Percentiles rank a stretch among this genome's conserved stretches.
These are phyloP conservation scores for Poeciliopsis prolifica DNA, from an alignment of 2,113 vertebrate species.

Conservation along the genomic window DNA sequence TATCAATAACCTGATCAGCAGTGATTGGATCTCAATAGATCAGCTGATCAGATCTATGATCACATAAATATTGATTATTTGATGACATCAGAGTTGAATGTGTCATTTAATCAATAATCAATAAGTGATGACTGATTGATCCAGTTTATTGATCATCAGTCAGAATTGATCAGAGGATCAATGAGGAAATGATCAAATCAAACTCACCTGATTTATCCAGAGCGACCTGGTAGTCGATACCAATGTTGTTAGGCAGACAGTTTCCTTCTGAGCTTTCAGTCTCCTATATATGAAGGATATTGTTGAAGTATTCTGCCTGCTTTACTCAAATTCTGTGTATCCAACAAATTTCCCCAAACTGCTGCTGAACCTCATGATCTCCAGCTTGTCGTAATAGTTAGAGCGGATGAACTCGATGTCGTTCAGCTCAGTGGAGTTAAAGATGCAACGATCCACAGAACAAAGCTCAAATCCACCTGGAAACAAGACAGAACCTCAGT, in stretches of 20 bases:
- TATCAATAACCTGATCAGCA: no score
- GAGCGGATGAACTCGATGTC: background rate
- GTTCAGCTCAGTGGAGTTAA: constrained; percentile 49
- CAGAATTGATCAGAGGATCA: no score
- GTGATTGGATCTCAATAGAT: no score
- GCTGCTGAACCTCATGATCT: constrained; percentile 6
- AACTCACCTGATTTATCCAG: constrained; percentile 57
- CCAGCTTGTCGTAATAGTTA: constrained; percentile 7
- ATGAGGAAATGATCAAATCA: no score
- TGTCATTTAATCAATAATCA: no score
- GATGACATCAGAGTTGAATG: no score
- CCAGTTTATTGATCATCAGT: no score
- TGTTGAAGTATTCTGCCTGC: fast-evolving
- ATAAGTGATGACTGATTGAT: no score
- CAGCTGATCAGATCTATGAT: no score
- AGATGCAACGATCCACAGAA: no score
- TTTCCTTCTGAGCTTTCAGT: background rate
- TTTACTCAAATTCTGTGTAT: background rate
- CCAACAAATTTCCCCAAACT: background rate
- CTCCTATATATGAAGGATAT: fast-evolving
- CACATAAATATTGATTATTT: no score
- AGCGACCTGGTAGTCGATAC: fast-evolving
- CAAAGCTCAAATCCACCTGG: constrained; percentile 26
- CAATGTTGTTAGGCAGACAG: background rate
- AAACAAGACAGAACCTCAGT: background rate